These are phyloP conservation scores for Lophochroa leadbeateri DNA, from an alignment of 2,113 vertebrate species.

Conservation along the genomic window DNA sequence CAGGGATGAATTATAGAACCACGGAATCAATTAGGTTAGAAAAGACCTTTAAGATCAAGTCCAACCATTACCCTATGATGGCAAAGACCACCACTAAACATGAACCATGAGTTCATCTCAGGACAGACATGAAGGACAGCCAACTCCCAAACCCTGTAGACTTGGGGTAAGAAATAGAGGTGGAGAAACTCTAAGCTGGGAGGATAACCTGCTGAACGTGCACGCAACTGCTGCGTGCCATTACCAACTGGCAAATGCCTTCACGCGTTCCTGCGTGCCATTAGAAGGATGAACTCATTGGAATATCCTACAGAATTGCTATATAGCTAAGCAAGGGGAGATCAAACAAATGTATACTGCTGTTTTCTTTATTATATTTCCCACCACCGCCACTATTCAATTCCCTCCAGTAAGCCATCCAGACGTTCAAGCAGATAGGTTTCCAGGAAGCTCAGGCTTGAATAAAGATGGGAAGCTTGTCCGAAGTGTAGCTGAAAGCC, in stretches of 20 bases:
- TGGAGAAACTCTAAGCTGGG: background rate
- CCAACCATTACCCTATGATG: background rate
- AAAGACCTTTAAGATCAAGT: background rate
- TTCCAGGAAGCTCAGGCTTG: background rate
- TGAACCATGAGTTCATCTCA: rapidly evolving
- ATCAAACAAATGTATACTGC: background rate
- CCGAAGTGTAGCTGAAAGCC: background rate
- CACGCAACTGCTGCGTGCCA: background rate
- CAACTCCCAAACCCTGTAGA: background rate
- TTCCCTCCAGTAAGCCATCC: background rate
- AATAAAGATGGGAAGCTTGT: background rate
- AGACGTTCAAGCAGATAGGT: rapidly evolving
- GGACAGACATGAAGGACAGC: background rate
- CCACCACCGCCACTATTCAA: background rate
- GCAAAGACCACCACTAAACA: background rate
- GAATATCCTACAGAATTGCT: background rate
- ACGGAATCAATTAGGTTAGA: background rate
- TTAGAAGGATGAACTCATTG: background rate
- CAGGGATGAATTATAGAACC: background rate
- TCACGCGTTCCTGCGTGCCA: rapidly evolving
- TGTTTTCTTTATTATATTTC: background rate
- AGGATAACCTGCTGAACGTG: background rate
- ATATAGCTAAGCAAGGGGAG: background rate
- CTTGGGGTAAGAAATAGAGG: background rate
- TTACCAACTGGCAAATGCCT: background rate